Base-by-base conservation (phyloP, 2,888 invertebrate species). In the Acanthosepion esculentum region DNA sequence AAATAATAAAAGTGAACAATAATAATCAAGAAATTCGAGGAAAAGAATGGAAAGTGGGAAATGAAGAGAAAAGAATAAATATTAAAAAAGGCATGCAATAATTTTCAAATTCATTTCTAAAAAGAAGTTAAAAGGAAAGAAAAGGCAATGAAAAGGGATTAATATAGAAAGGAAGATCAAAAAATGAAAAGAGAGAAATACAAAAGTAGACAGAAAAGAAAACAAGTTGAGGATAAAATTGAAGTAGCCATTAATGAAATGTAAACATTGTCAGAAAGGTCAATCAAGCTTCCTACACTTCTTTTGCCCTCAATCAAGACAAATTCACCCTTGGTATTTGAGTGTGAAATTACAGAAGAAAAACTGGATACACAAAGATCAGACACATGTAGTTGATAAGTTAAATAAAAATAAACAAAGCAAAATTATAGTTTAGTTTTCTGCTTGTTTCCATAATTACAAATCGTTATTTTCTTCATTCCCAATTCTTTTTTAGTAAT, bases 301-400 rank as follows among this genome's bases (percentile, higher is more conserved):
- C n/a, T 78, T 78, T 78, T 78, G 12, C 78, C n/a, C 78, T 33
- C 78, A 78, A 33, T 78, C n/a, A n/a, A 78, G 12, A 4, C 78
- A n/a, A 78, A 78, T 78, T 78, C 78, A 78, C 78, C 78, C 78
- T 78, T 78, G 78, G n/a, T 78, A 78, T 78, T 78, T 33, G n/a
- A 78, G n/a, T 78, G 78, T n/a, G n/a, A 78, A 78, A n/a, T 33
- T 78, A 78, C n/a, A 78, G n/a, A n/a, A 78, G 15, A 78, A 78
- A 78, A 33, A 15, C 18, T n/a, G 12, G 20, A 8, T 29, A n/a
- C 18, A n/a, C 78, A 78, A n/a, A 78, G 8, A 78, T 78, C 78
- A 78, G 78, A 78, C 23, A 20, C 20, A 6, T 23, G 55, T 55
- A 55, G 15, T 8, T 78, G 29, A 29, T 29, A 78, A 33, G n/a